Percentiles rank a stretch among this genome's conserved stretches.
Evolutionary conservation across 1,140 invertebrate species (phyloP).

Genomic region (Drusus annulatus): DNA sequence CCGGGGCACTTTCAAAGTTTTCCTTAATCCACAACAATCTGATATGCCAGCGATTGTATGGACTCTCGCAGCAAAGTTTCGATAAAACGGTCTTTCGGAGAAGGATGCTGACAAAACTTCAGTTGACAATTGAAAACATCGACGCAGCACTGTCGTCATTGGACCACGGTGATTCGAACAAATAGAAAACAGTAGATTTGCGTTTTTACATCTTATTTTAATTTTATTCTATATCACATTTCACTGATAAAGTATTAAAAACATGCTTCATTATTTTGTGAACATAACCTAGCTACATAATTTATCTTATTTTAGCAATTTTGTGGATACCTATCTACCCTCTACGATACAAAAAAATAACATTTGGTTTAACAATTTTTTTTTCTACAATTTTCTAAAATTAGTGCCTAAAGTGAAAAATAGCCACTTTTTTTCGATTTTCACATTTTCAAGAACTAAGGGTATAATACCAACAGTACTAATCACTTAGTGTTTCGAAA

Average conservation of each 20-base stretch:
- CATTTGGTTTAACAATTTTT: no score
- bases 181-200: not conserved
- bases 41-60: not conserved
- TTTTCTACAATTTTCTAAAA: no score
- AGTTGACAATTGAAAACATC: constrained; percentile 21
- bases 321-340: no score
- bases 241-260: not conserved
- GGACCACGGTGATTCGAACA: not conserved
- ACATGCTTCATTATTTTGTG: not conserved
- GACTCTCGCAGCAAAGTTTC: not conserved
- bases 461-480: no score
- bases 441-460: no score
- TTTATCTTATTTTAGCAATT: no score
- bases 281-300: no score
- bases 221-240: not conserved
- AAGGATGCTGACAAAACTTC: not conserved
- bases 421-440: no score
- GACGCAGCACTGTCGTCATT: not conserved
- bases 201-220: not conserved
- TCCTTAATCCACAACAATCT: not conserved
- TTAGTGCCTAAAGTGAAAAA: no score
- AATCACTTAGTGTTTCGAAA: no score
- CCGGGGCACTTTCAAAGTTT: not conserved
- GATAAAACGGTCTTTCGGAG: not conserved
- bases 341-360: no score